These are phyloP conservation scores for Taenioides sp. DNA, from an alignment of 2,797 vertebrate genomes.

Conservation along the genomic window DNA sequence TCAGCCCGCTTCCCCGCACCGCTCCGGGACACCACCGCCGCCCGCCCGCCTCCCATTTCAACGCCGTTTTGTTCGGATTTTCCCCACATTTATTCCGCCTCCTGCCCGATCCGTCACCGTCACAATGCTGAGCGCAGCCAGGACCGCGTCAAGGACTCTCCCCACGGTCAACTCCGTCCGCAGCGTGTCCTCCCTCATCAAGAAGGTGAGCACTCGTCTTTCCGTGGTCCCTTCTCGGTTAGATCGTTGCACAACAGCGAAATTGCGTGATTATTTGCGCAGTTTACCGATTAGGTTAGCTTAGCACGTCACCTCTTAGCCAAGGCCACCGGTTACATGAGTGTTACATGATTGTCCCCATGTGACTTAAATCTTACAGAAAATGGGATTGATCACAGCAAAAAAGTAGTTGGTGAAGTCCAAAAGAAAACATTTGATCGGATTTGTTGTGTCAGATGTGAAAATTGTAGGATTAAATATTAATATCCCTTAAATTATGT, in stretches of 20 bases:
- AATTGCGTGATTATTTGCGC: not conserved
- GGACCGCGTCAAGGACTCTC: constrained; percentile 65
- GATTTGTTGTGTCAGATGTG: no score
- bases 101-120: constrained; percentile 16
- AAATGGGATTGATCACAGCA: no score
- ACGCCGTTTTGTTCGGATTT: not conserved
- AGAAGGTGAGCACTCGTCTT: constrained; percentile 62
- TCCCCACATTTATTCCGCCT: constrained; percentile 6
- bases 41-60: not conserved
- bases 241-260: not conserved
- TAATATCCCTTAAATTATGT: no score
- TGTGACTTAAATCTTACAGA: no score
- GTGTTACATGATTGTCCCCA: not conserved
- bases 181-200: constrained; percentile 61
- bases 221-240: no score
- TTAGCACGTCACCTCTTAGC: constrained; percentile 40
- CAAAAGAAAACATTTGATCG: no score
- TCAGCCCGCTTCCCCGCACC: not conserved
- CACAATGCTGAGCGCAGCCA: constrained; percentile 70
- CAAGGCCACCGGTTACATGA: constrained; percentile 11
- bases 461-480: no score
- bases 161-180: constrained; percentile 36
- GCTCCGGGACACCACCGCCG: not conserved
- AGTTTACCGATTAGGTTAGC: constrained; percentile 11
- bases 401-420: no score